phyloP scores from a whole-genome alignment of 2,113 vertebrate species.

The Lampris megalopsis region DNA sequence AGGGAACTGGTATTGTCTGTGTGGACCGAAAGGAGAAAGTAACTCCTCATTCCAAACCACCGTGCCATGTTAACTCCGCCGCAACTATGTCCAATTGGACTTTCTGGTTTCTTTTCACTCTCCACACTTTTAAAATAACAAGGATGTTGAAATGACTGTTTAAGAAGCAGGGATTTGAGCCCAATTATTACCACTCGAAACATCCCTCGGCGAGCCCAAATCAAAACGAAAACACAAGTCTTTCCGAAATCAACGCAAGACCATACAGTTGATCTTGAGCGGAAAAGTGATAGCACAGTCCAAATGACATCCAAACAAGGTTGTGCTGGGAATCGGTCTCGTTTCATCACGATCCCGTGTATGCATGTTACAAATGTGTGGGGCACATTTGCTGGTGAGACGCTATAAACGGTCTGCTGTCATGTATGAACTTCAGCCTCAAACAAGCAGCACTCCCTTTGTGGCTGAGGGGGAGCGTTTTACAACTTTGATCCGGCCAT shows the following conservation, averaged over 20 bases:
- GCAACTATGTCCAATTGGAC: slow-evolving; percentile 68
- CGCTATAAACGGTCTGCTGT: slow-evolving; percentile 23
- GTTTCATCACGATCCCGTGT: slow-evolving; percentile 13
- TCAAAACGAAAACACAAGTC: slow-evolving; percentile 43
- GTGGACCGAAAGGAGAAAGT: slow-evolving; percentile 61
- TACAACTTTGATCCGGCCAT: slow-evolving; percentile 34
- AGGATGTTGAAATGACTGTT: slow-evolving; percentile 42
- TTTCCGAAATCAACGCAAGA: slow-evolving; percentile 19
- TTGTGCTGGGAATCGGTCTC: slow-evolving; percentile 13
- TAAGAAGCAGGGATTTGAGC: slow-evolving; percentile 26
- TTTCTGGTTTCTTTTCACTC: slow-evolving; percentile 42
- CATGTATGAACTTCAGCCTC: slow-evolving; percentile 23
- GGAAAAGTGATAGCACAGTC: slow-evolving; percentile 24
- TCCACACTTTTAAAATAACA: slow-evolving; percentile 69
- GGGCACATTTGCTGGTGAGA: slow-evolving; percentile 11
- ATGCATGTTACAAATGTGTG: slow-evolving; percentile 22
- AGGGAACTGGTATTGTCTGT: slow-evolving; percentile 67
- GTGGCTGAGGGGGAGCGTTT: not conserved
- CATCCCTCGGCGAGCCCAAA: slow-evolving; percentile 24
- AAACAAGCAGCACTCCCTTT: slow-evolving; percentile 7
- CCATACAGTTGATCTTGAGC: slow-evolving; percentile 44
- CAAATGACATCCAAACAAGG: slow-evolving; percentile 32
- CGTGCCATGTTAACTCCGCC: slow-evolving; percentile 68
- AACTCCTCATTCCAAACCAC: slow-evolving; percentile 62
- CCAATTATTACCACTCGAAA: slow-evolving; percentile 52